Conservation (phyloP, 2,113 vertebrate species). For the Aleadryas rufinucha region DNA sequence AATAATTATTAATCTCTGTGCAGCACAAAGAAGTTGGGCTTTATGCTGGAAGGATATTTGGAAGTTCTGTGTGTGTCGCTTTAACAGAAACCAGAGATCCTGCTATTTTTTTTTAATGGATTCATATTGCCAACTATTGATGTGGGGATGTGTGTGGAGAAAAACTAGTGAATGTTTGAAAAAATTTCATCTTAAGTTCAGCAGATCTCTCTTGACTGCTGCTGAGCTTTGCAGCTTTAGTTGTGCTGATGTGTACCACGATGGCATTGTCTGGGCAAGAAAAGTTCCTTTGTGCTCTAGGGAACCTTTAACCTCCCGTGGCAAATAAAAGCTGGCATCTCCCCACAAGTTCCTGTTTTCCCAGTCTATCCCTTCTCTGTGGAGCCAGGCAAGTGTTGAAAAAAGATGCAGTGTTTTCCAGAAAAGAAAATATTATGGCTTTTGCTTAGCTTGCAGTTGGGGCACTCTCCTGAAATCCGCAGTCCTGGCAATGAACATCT, state of each 20-base stretch:
- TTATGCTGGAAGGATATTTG: background rate
- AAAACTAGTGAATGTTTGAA: background rate
- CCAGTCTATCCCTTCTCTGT: conserved; percentile 54
- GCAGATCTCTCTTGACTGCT: conserved; percentile 17
- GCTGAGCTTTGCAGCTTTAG: background rate
- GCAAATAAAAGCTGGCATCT: conserved; percentile 57
- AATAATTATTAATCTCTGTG: conserved; percentile 6
- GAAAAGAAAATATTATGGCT: conserved; percentile 71
- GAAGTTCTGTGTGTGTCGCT: background rate
- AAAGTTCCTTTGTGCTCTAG: conserved; percentile 61
- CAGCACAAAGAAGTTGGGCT: background rate
- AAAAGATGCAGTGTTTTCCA: conserved; percentile 42
- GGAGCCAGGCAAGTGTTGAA: conserved; percentile 3
- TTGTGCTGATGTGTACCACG: conserved; percentile 16
- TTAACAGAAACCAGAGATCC: background rate
- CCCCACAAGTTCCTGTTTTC: conserved; percentile 36
- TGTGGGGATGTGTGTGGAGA: background rate
- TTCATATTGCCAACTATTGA: background rate
- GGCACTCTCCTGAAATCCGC: background rate
- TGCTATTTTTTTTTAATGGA: background rate
- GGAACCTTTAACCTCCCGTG: conserved; percentile 62
- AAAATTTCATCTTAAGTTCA: background rate
- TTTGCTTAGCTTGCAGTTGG: conserved; percentile 11
- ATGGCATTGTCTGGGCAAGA: conserved; percentile 62
- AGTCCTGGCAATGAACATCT: background rate